A percentile compares a stretch with the other conserved stretches of the same genome.
Conservation (phyloP, 2,797 vertebrate species). For the Pelodytes ibericus region DNA sequence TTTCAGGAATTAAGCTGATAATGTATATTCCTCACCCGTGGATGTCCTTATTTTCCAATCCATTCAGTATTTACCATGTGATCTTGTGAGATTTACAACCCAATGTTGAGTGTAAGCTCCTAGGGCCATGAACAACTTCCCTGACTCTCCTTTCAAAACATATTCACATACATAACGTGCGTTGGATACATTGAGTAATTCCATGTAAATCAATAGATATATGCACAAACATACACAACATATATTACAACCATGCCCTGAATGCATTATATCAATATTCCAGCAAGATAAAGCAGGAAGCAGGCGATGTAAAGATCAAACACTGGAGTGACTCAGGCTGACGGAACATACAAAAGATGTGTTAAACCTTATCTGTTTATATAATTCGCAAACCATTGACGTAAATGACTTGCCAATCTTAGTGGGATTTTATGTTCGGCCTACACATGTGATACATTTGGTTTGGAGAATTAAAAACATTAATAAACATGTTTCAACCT, state of each 20-base stretch:
- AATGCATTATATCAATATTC: background rate
- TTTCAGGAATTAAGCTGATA: too few relatives aligned
- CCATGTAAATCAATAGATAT: background rate
- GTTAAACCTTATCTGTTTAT: background rate
- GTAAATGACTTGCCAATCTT: background rate
- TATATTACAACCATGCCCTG: background rate
- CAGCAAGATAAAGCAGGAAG: background rate
- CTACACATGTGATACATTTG: background rate
- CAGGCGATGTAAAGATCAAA: background rate
- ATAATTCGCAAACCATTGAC: background rate
- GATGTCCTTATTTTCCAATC: too few relatives aligned
- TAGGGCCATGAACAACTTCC: too few relatives aligned
- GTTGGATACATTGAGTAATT: background rate
- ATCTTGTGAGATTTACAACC: too few relatives aligned
- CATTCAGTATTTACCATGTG: too few relatives aligned
- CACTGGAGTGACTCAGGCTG: constrained; percentile 14
- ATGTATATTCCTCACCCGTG: too few relatives aligned
- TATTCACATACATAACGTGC: background rate
- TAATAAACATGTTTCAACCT: background rate
- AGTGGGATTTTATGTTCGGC: background rate
- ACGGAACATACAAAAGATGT: background rate
- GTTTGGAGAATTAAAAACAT: background rate
- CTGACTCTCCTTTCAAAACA: too few relatives aligned
- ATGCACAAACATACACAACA: background rate
- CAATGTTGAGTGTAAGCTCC: too few relatives aligned